Evolutionary conservation across 1,140 invertebrate species (phyloP).

Genomic region (Megalopta genalis): DNA sequence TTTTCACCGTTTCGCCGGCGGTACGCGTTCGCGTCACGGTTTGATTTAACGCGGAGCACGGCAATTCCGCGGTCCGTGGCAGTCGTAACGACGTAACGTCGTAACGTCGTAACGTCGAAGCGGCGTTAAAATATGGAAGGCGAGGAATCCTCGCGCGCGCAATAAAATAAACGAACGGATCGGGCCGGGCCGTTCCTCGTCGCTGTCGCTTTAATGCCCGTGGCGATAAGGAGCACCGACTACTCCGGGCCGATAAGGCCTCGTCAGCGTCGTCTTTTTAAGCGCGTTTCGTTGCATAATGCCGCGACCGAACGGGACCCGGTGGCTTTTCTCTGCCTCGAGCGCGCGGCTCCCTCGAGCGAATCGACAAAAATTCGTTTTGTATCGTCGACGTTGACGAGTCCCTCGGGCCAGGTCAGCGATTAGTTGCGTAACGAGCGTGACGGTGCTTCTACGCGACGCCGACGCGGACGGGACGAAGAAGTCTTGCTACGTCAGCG

Average conservation of each 20-base stretch:
- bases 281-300: slow-evolving; percentile 40
- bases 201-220: slow-evolving; percentile 28
- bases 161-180: slow-evolving; percentile 24
- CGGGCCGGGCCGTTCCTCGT: neutral
- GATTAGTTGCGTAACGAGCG: slow-evolving; percentile 34
- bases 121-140: neutral
- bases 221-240: slow-evolving; percentile 43
- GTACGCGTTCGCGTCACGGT: no score
- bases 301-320: neutral
- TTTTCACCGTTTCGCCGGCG: no score
- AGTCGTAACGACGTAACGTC: neutral
- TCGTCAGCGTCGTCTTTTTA: neutral
- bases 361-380: neutral
- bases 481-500: slow-evolving; percentile 23
- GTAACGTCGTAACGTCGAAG: neutral
- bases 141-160: neutral
- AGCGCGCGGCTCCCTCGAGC: neutral
- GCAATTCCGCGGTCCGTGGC: no score
- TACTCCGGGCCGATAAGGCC: slow-evolving; percentile 30
- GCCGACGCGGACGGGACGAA: neutral
- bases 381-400: neutral
- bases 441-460: slow-evolving; percentile 9
- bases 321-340: neutral
- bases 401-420: neutral
- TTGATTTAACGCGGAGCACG: no score